Conservation (phyloP, 1,140 invertebrate species). For the Bombyx mandarina region DNA sequence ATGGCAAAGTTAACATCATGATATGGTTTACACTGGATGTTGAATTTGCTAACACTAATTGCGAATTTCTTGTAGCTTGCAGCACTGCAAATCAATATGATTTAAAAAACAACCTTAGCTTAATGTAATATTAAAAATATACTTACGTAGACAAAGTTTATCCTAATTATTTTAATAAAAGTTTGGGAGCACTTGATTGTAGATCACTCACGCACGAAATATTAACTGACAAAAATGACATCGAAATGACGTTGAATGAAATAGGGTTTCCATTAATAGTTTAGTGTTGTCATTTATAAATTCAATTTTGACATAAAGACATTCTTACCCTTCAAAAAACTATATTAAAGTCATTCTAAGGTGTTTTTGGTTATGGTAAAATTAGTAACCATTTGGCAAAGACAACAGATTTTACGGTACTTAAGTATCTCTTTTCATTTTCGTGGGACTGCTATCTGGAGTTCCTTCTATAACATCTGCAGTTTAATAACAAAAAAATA, state of each 20-base stretch:
- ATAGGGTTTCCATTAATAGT: background rate
- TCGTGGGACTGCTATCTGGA: no score
- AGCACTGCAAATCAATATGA: slow-evolving; percentile 1
- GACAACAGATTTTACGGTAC: slow-evolving; percentile 3
- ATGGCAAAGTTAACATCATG: slow-evolving; percentile 1
- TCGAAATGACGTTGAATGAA: background rate
- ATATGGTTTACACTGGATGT: slow-evolving; percentile 1
- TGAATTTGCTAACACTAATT: slow-evolving; percentile 1
- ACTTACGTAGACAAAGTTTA: slow-evolving; percentile 1
- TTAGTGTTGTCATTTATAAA: slow-evolving; percentile 1
- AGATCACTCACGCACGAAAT: background rate
- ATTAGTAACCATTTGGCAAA: slow-evolving; percentile 4
- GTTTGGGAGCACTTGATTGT: background rate
- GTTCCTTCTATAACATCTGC: no score
- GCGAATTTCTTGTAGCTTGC: slow-evolving; percentile 1
- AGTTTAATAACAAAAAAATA: no score
- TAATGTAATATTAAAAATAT: background rate
- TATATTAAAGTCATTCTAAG: slow-evolving; percentile 4
- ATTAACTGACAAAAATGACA: slow-evolving; percentile 1
- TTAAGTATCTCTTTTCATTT: background rate
- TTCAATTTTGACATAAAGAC: slow-evolving; percentile 1
- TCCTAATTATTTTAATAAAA: slow-evolving; percentile 1
- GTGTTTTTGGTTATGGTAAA: slow-evolving; percentile 4
- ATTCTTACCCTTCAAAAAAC: background rate
- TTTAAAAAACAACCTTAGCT: background rate